A percentile compares a stretch with the other conserved stretches of the same genome.
These are phyloP conservation scores for Neuroterus valhalla DNA, from an alignment of 1,140 invertebrate species.

Conservation along the genomic window DNA sequence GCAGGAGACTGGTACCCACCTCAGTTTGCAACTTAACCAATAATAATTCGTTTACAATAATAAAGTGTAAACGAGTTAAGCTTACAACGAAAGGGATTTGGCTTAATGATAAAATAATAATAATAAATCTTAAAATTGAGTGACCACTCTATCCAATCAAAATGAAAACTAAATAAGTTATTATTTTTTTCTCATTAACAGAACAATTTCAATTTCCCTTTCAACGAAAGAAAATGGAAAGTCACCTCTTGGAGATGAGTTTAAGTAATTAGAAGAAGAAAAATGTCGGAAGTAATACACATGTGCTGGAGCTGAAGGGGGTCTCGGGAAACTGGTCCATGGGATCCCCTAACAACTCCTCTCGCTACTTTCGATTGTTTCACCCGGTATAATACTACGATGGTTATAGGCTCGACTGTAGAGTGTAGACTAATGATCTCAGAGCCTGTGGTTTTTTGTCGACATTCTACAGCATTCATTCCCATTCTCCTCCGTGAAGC, in stretches of 20 bases:
- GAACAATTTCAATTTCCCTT: not conserved
- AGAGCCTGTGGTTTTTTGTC: conserved; percentile 73
- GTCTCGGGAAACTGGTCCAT: conserved; percentile 10
- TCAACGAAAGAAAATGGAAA: not conserved
- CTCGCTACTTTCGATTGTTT: conserved; percentile 41
- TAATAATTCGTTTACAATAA: too few species aligned
- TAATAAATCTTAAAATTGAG: too few species aligned
- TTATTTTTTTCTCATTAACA: too few species aligned
- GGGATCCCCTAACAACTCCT: not conserved
- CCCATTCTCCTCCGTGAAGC: conserved; percentile 63
- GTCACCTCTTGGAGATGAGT: not conserved
- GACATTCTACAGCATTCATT: conserved; percentile 76
- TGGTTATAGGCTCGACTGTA: conserved; percentile 66
- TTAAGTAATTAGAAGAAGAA: not conserved
- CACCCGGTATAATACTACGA: conserved; percentile 57
- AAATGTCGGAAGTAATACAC: not conserved
- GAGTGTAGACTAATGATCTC: conserved; percentile 73
- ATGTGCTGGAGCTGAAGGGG: not conserved
- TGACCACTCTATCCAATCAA: too few species aligned
- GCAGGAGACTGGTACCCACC: too few species aligned
- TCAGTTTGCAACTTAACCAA: too few species aligned
- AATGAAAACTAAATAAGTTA: too few species aligned
- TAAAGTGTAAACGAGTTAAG: too few species aligned
- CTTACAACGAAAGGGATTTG: too few species aligned
- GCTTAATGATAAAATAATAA: too few species aligned